A percentile compares a stretch with the other conserved stretches of the same genome.
Conservation (phyloP, 2,113 vertebrate genomes). For the Excalfactoria chinensis region DNA sequence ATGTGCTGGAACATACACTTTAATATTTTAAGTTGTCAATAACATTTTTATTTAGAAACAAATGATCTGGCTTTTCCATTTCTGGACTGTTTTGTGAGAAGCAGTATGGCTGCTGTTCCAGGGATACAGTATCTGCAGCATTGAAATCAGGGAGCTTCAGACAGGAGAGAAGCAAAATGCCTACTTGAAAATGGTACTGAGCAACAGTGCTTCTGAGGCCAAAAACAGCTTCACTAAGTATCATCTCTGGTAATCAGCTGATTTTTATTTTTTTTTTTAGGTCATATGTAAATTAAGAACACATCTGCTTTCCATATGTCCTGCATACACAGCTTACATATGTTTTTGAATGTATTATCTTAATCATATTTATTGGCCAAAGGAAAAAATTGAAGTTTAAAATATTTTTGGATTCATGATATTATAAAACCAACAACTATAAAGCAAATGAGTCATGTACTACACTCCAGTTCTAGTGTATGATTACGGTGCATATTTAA, state of each 20-base stretch:
- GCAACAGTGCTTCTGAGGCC: slow-evolving; percentile 31
- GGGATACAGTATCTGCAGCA: background rate
- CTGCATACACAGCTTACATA: slow-evolving; percentile 80
- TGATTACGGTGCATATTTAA: slow-evolving; percentile 10
- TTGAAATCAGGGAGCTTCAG: background rate
- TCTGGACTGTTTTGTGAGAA: background rate
- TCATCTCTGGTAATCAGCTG: slow-evolving; percentile 75
- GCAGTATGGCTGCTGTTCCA: background rate
- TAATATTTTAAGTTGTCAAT: background rate
- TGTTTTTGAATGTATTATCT: slow-evolving; percentile 89
- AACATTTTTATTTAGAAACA: slow-evolving; percentile 39
- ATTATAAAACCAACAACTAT: slow-evolving; percentile 59
- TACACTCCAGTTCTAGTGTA: slow-evolving; percentile 35
- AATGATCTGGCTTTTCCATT: slow-evolving; percentile 21
- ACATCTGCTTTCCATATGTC: slow-evolving; percentile 95
- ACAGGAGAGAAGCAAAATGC: background rate
- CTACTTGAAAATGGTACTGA: slow-evolving; percentile 64
- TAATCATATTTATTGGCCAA: slow-evolving; percentile 94
- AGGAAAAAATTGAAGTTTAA: slow-evolving; percentile 65
- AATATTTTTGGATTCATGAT: slow-evolving; percentile 63
- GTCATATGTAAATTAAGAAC: slow-evolving; percentile 76
- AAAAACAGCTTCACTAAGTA: slow-evolving; percentile 70
- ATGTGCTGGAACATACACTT: background rate
- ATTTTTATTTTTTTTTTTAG: slow-evolving; percentile 73
- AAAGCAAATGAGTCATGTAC: slow-evolving; percentile 51